Evolutionary conservation across 92 coral and sea anemone species (phyloP).

Genomic region (Porites lobata): DNA sequence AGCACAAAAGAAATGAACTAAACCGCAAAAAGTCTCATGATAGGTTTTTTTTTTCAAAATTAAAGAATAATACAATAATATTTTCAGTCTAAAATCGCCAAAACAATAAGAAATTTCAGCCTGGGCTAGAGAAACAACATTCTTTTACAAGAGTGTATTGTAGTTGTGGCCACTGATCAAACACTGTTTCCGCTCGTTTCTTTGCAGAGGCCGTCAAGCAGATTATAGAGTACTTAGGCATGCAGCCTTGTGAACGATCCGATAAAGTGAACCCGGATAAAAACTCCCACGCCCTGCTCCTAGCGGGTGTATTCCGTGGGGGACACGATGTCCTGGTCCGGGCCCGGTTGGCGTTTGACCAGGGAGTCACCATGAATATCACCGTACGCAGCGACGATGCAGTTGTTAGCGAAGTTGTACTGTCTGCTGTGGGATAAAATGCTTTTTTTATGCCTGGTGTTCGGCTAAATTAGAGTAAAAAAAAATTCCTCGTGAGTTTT

Average conservation of each 20-base stretch:
- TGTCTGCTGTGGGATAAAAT: slow-evolving; percentile 93
- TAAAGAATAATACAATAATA: too few species aligned
- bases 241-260: slow-evolving; percentile 99
- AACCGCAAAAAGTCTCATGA: too few species aligned
- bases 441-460: background rate
- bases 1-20: too few species aligned
- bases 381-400: slow-evolving; percentile 96
- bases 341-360: slow-evolving; percentile 96
- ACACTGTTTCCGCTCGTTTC: background rate
- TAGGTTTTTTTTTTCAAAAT: too few species aligned
- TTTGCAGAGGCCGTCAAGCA: slow-evolving; percentile 97
- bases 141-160: too few species aligned
- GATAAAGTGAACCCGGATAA: slow-evolving; percentile 96
- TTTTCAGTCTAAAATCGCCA: too few species aligned
- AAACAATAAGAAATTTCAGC: too few species aligned
- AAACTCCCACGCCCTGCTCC: slow-evolving; percentile 92
- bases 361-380: slow-evolving; percentile 99
- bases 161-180: background rate
- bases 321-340: slow-evolving; percentile 96
- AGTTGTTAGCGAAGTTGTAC: slow-evolving; percentile 94
- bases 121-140: too few species aligned
- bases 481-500: background rate
- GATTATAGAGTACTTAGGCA: slow-evolving; percentile 96
- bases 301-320: slow-evolving; percentile 98
- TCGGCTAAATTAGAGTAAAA: background rate